Conservation (phyloP, 2,113 vertebrate genomes). For the Centropus unirufus region DNA sequence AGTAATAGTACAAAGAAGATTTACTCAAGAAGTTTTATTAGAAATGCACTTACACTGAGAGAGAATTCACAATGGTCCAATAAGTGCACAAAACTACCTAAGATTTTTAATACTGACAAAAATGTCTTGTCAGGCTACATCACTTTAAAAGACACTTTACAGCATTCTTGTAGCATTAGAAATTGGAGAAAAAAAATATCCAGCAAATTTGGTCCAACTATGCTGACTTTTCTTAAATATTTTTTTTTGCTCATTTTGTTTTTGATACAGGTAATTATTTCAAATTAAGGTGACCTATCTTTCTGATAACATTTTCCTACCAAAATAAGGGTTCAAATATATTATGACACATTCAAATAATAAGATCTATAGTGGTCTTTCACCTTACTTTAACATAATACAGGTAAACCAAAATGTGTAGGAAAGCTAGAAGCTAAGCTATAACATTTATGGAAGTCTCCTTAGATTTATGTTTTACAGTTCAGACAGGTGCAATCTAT, state of each 20-base stretch:
- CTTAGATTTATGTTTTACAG: slow-evolving; percentile 78
- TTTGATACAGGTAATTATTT: slow-evolving; percentile 76
- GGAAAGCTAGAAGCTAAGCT: slow-evolving; percentile 81
- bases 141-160: slow-evolving; percentile 85
- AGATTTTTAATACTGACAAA: slow-evolving; percentile 88
- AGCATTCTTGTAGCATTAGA: slow-evolving; percentile 86
- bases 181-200: slow-evolving; percentile 81
- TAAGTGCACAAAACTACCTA: slow-evolving; percentile 92
- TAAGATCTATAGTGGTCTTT: slow-evolving; percentile 73
- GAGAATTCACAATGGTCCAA: slow-evolving; percentile 93
- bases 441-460: slow-evolving; percentile 81
- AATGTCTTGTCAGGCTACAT: slow-evolving; percentile 87
- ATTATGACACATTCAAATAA: slow-evolving; percentile 75
- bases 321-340: slow-evolving; percentile 78
- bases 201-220: slow-evolving; percentile 83
- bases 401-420: slow-evolving; percentile 78
- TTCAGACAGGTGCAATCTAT: slow-evolving; percentile 82
- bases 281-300: slow-evolving; percentile 74
- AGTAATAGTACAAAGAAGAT: slow-evolving; percentile 92
- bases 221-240: slow-evolving; percentile 70
- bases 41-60: slow-evolving; percentile 95
- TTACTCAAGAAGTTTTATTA: slow-evolving; percentile 88
- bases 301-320: slow-evolving; percentile 73
- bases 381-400: slow-evolving; percentile 75
- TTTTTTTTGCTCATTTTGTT: slow-evolving; percentile 45